phyloP scores from a whole-genome alignment of 53 echinoderm and acorn worm species.

The Mesocentrotus franciscanus region DNA sequence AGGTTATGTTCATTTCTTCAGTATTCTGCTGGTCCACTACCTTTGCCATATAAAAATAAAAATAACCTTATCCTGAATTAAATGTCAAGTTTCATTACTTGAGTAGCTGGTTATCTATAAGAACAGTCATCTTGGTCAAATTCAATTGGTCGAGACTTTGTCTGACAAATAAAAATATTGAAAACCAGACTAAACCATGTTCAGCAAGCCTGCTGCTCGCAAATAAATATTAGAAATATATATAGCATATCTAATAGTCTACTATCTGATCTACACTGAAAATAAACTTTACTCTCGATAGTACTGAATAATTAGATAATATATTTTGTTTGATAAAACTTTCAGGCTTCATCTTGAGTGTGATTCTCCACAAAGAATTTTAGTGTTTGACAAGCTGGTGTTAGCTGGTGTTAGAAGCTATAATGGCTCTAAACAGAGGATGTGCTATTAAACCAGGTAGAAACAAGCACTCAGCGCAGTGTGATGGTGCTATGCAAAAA shows the following conservation, averaged over 20 bases:
- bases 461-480: no score
- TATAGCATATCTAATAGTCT: background rate
- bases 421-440: no score
- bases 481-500: no score
- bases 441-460: no score
- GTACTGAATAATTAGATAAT: slow-evolving; percentile 44
- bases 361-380: background rate
- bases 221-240: slow-evolving; percentile 43
- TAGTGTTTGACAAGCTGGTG: background rate
- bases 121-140: background rate
- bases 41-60: no score
- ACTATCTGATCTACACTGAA: slow-evolving; percentile 27
- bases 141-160: background rate
- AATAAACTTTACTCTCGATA: slow-evolving; percentile 28
- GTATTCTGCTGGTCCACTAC: background rate
- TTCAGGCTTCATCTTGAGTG: background rate
- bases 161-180: background rate
- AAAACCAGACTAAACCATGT: no score
- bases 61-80: background rate
- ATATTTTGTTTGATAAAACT: background rate
- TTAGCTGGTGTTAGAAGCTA: background rate
- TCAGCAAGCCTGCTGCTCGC: background rate
- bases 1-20: background rate
- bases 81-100: background rate
- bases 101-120: background rate